Base-by-base conservation (phyloP, 1,140 invertebrate species). In the Temnothorax longispinosus region DNA sequence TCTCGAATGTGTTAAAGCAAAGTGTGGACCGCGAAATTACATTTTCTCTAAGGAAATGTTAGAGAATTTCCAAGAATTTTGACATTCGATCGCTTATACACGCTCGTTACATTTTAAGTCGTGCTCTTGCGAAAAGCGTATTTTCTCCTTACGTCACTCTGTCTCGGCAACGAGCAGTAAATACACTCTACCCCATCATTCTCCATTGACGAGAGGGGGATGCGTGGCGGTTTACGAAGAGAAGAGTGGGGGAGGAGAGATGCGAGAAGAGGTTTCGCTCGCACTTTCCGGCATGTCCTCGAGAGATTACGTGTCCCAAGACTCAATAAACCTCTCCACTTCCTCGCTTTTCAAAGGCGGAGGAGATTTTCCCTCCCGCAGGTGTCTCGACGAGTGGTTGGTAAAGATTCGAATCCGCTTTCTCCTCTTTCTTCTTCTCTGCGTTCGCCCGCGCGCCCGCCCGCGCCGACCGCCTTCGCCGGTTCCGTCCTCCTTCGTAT, bases 361-460 rank as follows among this genome's bases (percentile, higher is more conserved):
- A 90, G 87, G 85, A 89, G 90, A 91, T 90, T 87, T 89, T 91
- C 87, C 72, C 87, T 87, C 85, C 87, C 85, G 90, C 80, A 91
- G 90, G 90, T 91, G 90, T 91, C 89, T 91, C 85, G 87, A 76
- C 90, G 90, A 91, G 87, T 91, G 89, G 89, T 89, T 91, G 87
- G 89, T 89, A 91, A 91, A 91, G 89, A 90, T 91, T 91, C 90
- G 90, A 91, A 91, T 91, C 90, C 89, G 90, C 90, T 91, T 91
- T 91, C 90, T 91, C 84, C 89, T 85, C 47, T 81, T 86, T 80
- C 84, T 81, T 76, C 77, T 38, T 56, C 76, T 10, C 50, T 54
- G n/a, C 56, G 58, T 44, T n/a, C 65, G 32, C 65, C 62, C 85
- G 21, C 15, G 56, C 27, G 15, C 50, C 10, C 50, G 11, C 41